Percentiles rank a stretch among this genome's conserved stretches.
Conservation (phyloP, 2,113 vertebrate genomes). For the Dipodomys stephensi region DNA sequence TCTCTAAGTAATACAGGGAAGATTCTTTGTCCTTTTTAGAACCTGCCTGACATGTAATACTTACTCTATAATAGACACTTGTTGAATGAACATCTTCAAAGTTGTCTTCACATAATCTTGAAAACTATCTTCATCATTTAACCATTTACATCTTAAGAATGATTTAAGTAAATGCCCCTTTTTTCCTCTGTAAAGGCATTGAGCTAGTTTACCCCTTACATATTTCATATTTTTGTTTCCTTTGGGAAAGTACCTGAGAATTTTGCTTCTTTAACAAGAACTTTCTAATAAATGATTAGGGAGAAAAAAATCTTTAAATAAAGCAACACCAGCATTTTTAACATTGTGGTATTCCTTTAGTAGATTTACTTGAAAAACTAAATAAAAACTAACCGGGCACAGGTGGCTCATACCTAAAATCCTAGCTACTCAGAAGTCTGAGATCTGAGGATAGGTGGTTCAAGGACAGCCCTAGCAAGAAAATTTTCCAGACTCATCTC, state of each 20-base stretch:
- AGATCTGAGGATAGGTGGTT: no score
- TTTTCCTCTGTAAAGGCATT: not conserved
- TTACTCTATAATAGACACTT: not conserved
- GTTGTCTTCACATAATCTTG: not conserved
- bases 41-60: not conserved
- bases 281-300: not conserved
- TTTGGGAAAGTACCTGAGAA: not conserved
- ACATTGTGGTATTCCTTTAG: not conserved
- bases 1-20: not conserved
- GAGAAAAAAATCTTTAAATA: not conserved
- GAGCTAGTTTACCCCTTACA: not conserved
- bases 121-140: conserved; percentile 15
- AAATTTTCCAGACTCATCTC: no score
- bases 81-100: conserved; percentile 5
- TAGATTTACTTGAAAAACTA: not conserved
- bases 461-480: no score
- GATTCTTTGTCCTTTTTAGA: not conserved
- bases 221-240: not conserved
- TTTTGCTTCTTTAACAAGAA: not conserved
- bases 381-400: no score
- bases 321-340: not conserved
- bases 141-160: conserved; percentile 7
- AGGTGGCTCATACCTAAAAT: no score
- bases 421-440: no score
- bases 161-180: not conserved